These are phyloP conservation scores for Rhinoderma darwinii DNA, from an alignment of 2,113 vertebrate species.

Conservation along the genomic window DNA sequence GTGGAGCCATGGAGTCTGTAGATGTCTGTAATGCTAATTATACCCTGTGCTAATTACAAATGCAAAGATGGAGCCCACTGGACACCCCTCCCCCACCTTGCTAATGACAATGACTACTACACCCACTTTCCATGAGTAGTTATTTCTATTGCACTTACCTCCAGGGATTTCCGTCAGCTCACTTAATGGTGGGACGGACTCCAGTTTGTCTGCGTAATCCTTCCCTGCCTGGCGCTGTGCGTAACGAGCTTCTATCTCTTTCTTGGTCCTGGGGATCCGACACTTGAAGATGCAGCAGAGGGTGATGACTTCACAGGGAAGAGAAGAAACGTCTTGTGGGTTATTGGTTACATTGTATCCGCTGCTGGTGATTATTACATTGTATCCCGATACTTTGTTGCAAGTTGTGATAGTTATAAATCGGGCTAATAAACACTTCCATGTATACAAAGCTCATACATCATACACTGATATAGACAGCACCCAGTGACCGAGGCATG, in stretches of 20 bases:
- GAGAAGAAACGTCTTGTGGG: neutral
- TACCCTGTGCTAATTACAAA: too few relatives aligned
- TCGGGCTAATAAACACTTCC: too few relatives aligned
- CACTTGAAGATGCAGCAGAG: slow-evolving; percentile 98
- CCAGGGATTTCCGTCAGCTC: slow-evolving; percentile 91
- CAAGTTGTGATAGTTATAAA: too few relatives aligned
- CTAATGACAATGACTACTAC: too few relatives aligned
- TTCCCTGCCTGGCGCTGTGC: slow-evolving; percentile 89
- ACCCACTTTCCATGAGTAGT: too few relatives aligned
- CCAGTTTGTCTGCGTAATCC: slow-evolving; percentile 90
- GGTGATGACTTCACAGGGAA: slow-evolving; percentile 82
- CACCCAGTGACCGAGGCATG: too few relatives aligned
- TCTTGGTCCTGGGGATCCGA: slow-evolving; percentile 91
- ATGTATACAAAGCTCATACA: too few relatives aligned
- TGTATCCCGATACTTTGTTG: neutral
- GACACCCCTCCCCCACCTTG: too few relatives aligned
- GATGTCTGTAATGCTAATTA: too few relatives aligned
- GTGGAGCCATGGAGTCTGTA: too few relatives aligned
- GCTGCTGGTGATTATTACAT: neutral
- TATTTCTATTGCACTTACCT: slow-evolving; percentile 66
- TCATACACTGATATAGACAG: too few relatives aligned
- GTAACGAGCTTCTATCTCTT: slow-evolving; percentile 93
- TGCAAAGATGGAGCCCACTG: too few relatives aligned
- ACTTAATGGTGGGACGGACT: slow-evolving; percentile 88
- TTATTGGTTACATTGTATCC: neutral